phyloP scores from a whole-genome alignment of 2,797 vertebrate genomes.

The Antennarius maculatus region DNA sequence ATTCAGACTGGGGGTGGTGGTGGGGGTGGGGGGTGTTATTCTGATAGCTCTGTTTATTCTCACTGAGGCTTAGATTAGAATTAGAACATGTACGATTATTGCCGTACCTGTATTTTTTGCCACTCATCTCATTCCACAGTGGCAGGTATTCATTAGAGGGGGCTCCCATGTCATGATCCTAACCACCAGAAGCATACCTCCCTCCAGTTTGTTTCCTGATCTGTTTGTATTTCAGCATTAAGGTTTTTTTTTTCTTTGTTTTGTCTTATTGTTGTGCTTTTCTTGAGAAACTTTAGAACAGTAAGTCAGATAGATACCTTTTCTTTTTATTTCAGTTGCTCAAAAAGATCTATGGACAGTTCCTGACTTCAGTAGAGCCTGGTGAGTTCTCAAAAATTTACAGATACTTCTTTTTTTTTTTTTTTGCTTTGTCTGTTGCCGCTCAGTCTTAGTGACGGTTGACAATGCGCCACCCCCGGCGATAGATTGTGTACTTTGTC shows the following conservation, averaged over 20 bases:
- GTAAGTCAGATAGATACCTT: neutral
- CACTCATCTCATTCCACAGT: slow-evolving; percentile 17
- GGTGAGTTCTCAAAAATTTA: slow-evolving; percentile 75
- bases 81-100: neutral
- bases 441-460: neutral
- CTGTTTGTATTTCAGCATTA: neutral
- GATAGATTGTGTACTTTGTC: neutral
- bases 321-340: slow-evolving; percentile 84
- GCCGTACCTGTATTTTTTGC: neutral
- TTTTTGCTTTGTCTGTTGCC: too few species aligned
- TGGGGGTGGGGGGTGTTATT: neutral
- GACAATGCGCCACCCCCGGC: neutral
- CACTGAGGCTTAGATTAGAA: neutral
- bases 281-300: neutral
- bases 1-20: neutral
- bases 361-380: slow-evolving; percentile 89
- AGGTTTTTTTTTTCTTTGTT: neutral
- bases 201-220: slow-evolving; percentile 6
- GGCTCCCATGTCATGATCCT: neutral
- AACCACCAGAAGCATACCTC: neutral
- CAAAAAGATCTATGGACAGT: slow-evolving; percentile 92
- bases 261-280: neutral
- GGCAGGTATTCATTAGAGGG: slow-evolving; percentile 42
- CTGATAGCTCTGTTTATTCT: neutral
- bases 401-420: too few species aligned